phyloP scores from a whole-genome alignment of 1,140 invertebrate species.

The Nomia melanderi region DNA sequence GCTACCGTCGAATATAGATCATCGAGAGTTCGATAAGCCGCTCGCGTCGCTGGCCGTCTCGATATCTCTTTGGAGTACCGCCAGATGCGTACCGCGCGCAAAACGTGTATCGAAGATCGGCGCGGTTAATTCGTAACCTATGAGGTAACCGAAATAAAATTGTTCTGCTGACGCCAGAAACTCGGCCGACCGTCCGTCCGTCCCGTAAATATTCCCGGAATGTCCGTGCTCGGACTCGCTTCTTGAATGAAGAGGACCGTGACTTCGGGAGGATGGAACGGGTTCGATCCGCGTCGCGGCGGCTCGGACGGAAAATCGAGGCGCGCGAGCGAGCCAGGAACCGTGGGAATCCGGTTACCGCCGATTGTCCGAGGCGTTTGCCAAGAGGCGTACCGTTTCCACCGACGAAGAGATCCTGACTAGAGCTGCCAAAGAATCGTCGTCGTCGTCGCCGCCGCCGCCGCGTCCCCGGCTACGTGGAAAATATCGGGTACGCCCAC shows the following conservation, averaged over 20 bases:
- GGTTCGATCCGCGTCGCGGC: no score
- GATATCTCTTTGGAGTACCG: slow-evolving; percentile 70
- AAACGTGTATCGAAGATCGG: slow-evolving; percentile 70
- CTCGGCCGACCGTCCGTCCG: slow-evolving; percentile 29
- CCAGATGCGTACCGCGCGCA: slow-evolving; percentile 75
- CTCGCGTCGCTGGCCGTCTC: slow-evolving; percentile 37
- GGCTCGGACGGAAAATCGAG: no score
- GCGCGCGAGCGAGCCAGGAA: background rate
- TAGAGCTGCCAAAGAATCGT: slow-evolving; percentile 17
- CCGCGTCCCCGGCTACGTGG: background rate
- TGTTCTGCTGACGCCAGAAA: slow-evolving; percentile 55
- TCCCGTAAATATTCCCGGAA: slow-evolving; percentile 24
- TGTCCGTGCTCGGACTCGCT: no score
- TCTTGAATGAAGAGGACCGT: no score
- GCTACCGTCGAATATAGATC: slow-evolving; percentile 71
- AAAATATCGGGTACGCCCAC: slow-evolving; percentile 11
- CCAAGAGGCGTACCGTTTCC: background rate
- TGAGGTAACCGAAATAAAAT: slow-evolving; percentile 74
- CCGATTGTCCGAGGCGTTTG: background rate
- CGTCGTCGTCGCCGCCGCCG: background rate
- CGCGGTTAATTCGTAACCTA: slow-evolving; percentile 64
- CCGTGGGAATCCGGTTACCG: background rate
- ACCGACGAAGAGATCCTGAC: background rate
- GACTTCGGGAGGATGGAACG: no score
- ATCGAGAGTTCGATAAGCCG: slow-evolving; percentile 72